These are phyloP conservation scores for Sussaba pulchella DNA, from an alignment of 2,888 invertebrate genomes.

Conservation along the genomic window DNA sequence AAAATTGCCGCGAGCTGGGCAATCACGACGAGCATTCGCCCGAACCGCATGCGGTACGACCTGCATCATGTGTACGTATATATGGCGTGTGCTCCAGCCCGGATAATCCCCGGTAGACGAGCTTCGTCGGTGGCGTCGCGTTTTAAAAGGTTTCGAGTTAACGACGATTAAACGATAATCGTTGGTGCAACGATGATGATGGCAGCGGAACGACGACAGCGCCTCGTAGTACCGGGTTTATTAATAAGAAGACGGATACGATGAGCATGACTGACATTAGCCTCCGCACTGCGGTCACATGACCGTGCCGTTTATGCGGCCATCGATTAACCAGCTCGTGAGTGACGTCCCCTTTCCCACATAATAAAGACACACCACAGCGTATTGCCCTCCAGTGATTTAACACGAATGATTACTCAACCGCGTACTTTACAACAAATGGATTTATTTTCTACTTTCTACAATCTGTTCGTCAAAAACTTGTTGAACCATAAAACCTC, in stretches of 20 bases:
- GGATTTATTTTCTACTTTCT: too few species aligned
- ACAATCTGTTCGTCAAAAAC: too few species aligned
- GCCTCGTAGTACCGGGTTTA: slow-evolving; percentile 58
- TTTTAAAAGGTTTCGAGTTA: slow-evolving; percentile 51
- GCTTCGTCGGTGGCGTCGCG: slow-evolving; percentile 1
- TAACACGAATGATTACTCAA: too few species aligned
- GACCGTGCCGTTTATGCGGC: slow-evolving; percentile 58
- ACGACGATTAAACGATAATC: slow-evolving; percentile 50
- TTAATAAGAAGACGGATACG: slow-evolving; percentile 68
- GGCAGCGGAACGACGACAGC: slow-evolving; percentile 61
- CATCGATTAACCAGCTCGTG: slow-evolving; percentile 33
- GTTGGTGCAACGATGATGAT: slow-evolving; percentile 23
- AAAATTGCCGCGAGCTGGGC: slow-evolving; percentile 33
- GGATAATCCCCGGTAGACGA: slow-evolving; percentile 8
- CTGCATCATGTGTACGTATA: slow-evolving; percentile 1
- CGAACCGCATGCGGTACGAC: neutral
- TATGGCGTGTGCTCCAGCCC: neutral
- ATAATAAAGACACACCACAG: too few species aligned
- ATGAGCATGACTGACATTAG: slow-evolving; percentile 67
- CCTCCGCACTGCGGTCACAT: slow-evolving; percentile 48
- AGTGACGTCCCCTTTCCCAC: slow-evolving; percentile 7
- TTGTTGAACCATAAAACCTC: too few species aligned
- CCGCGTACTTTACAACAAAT: too few species aligned
- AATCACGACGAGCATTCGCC: slow-evolving; percentile 35
- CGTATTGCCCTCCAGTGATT: too few species aligned